These are phyloP conservation scores for Atractosteus spatula DNA, from an alignment of 2,113 vertebrate species.

Conservation along the genomic window DNA sequence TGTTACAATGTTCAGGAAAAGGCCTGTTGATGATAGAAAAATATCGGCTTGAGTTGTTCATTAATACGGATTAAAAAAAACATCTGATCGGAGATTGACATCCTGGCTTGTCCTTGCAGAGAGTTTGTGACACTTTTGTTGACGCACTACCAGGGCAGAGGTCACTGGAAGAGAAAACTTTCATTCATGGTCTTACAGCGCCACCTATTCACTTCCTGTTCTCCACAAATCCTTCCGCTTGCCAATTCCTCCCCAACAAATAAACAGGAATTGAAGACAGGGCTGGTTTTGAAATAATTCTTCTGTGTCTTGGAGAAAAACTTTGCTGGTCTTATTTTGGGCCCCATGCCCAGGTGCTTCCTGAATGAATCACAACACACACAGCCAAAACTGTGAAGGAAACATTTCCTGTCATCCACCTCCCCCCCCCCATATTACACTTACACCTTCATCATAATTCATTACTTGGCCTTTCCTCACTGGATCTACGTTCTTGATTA, in stretches of 20 bases:
- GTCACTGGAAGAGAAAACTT: neutral
- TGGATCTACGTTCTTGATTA: no score
- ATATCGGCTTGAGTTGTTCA: no score
- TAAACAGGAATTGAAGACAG: neutral
- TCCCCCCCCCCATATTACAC: neutral
- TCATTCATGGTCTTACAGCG: conserved; percentile 2
- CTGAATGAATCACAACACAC: conserved; percentile 10
- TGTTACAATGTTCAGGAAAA: no score
- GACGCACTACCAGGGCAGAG: no score
- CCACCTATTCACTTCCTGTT: neutral
- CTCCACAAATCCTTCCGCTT: neutral
- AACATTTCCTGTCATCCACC: neutral
- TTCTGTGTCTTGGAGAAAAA: neutral
- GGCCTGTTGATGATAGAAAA: no score
- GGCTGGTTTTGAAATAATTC: neutral
- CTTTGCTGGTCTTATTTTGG: neutral
- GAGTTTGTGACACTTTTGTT: no score
- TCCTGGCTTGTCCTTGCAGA: no score
- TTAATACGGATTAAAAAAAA: no score
- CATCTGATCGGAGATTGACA: no score
- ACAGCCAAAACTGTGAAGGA: neutral
- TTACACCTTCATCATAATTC: no score
- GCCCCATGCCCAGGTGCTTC: conserved; percentile 14
- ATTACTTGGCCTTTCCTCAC: neutral
- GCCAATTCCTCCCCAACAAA: neutral